Evolutionary conservation across 1,140 invertebrate species (phyloP).

Genomic region (Cherax destructor): DNA sequence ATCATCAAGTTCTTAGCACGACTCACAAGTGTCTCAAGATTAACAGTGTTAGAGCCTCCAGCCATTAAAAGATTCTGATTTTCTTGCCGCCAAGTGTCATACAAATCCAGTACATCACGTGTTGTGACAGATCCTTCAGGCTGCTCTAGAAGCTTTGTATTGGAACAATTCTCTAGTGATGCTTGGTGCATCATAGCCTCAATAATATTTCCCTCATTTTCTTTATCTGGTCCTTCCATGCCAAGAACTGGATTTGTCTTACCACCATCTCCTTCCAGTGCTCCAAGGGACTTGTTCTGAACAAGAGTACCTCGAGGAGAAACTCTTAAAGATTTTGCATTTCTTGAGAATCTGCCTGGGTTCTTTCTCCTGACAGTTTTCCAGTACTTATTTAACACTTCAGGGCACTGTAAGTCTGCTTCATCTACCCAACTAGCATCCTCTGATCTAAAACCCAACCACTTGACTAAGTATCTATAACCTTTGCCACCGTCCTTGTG

Average conservation of each 20-base stretch:
- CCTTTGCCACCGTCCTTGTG: conserved; percentile 10
- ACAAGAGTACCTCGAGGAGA: not conserved
- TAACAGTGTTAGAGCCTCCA: conserved; percentile 39
- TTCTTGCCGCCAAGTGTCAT: conserved; percentile 53
- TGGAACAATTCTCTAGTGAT: not conserved
- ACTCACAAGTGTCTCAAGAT: conserved; percentile 32
- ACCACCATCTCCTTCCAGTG: not conserved
- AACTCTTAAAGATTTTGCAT: not conserved
- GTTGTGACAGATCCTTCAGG: conserved; percentile 18
- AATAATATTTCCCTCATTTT: conserved; percentile 25
- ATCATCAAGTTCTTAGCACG: conserved; percentile 36
- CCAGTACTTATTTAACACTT: conserved; percentile 59
- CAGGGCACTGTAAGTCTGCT: conserved; percentile 50
- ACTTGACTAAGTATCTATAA: conserved; percentile 52
- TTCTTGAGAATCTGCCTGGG: not conserved
- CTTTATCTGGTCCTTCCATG: conserved; percentile 1
- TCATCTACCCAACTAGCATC: conserved; percentile 67
- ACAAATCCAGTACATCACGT: conserved; percentile 50
- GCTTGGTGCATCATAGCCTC: conserved; percentile 22
- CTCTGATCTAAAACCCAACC: conserved; percentile 45
- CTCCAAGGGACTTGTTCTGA: not conserved
- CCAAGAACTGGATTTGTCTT: not conserved
- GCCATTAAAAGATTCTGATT: conserved; percentile 42
- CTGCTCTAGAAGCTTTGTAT: not conserved
- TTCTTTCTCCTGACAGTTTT: conserved; percentile 3